Evolutionary conservation across 35 echinoderm and acorn worm genomes (phyloP), one percentile per base, ranked within the genome.

Genomic region (Holothuria glaberrima): DNA sequence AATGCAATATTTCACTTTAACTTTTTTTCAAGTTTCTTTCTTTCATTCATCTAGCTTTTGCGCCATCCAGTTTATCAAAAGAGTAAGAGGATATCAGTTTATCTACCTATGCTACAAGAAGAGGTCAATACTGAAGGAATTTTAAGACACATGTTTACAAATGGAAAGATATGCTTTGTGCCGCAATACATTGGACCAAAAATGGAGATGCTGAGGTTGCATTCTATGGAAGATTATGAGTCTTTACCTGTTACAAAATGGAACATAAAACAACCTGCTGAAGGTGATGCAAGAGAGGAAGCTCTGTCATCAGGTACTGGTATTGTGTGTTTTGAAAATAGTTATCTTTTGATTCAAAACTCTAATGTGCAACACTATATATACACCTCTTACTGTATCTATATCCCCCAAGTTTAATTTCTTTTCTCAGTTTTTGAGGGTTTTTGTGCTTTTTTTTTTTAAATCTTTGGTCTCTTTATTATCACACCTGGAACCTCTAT

Each of bases 231-330:
- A 21, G 97, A 99, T 48, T 99, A 95, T 66, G 88, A 91, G 6
- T 87, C 90, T 32, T 81, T 99, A 31, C 97, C 97, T 13, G 80
- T 90, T 62, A 99, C 97, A 41, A 99, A 99, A 68, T 99, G 97
- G 97, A 99, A 99, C 41, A 99, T 99, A 12, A 99, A 95, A 63
- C 97, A 99, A 69, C 97, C 97, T 48, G 93, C 91, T 19, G 91
- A 95, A 24, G 93, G 88, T 46, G 97, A 99, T 59, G 48, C 73
- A 6, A 93, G 97, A 71, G 97, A 99, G 44, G 96, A 98, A 68
- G 96, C 96, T 4, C 82, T 98, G 19, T 61, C 86, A 74, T 92
- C 96, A 83, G 96, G 96, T 98, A 54, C 38, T n/a, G n/a, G n/a
- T n/a, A n/a, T n/a, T n/a, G n/a, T n/a, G n/a, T n/a, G n/a, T n/a